phyloP scores from a whole-genome alignment of 2,113 vertebrate species.

The Urocolius indicus region DNA sequence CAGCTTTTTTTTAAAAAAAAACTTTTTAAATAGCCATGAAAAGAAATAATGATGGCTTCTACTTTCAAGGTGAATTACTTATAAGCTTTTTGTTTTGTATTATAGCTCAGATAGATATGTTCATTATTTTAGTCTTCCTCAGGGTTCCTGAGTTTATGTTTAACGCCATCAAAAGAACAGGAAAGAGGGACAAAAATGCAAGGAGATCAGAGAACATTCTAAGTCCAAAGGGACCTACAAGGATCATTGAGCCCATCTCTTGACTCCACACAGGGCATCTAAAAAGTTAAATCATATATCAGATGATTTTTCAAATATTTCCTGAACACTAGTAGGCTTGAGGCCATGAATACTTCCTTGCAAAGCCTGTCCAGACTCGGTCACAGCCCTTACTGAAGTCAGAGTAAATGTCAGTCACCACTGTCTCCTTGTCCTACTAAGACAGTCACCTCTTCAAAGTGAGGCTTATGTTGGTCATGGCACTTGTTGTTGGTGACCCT shows the following conservation, averaged over 20 bases:
- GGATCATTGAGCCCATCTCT: not conserved
- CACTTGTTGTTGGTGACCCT: not conserved
- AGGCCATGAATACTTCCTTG: not conserved
- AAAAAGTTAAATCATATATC: not conserved
- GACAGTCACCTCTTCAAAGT: not conserved
- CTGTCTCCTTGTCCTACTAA: not conserved
- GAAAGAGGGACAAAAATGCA: not conserved
- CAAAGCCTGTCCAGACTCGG: not conserved
- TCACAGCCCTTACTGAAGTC: not conserved
- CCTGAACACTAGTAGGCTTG: not conserved
- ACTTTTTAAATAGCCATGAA: constrained; percentile 10
- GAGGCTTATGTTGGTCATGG: not conserved
- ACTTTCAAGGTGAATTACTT: constrained; percentile 39
- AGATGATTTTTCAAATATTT: not conserved
- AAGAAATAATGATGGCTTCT: constrained; percentile 26
- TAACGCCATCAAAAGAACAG: not conserved
- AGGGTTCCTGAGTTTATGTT: not conserved
- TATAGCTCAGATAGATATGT: constrained; percentile 6
- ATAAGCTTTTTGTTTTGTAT: constrained; percentile 62
- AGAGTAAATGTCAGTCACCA: not conserved
- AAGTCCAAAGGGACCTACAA: not conserved
- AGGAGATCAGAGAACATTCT: not conserved
- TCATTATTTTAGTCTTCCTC: constrained; percentile 58
- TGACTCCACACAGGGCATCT: not conserved
- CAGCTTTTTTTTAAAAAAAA: not conserved